These are phyloP conservation scores for Bagarius yarrelli DNA, from an alignment of 2,113 vertebrate genomes.

Conservation along the genomic window DNA sequence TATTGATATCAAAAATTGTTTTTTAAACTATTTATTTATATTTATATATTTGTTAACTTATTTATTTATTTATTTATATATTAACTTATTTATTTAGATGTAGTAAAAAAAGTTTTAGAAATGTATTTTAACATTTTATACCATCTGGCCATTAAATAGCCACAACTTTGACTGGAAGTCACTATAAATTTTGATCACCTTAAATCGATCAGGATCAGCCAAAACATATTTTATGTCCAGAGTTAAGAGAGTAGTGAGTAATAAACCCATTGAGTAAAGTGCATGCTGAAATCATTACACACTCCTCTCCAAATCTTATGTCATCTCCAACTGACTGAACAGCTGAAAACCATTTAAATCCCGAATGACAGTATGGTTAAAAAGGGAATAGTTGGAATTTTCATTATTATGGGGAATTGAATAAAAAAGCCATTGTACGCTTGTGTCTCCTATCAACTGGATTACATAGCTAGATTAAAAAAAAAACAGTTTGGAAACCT, in stretches of 20 bases:
- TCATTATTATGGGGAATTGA: background rate
- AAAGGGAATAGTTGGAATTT: background rate
- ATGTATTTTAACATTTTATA: too few relatives aligned
- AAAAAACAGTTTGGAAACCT: too few relatives aligned
- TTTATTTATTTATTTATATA: too few relatives aligned
- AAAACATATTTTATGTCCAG: background rate
- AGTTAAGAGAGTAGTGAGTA: background rate
- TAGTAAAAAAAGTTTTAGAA: too few relatives aligned
- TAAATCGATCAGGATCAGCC: background rate
- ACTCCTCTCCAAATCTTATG: background rate
- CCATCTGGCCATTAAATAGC: too few relatives aligned
- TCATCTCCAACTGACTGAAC: background rate
- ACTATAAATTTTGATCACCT: background rate
- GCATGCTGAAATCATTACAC: slow-evolving; percentile 1
- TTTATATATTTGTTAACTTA: too few relatives aligned
- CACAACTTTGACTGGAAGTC: too few relatives aligned
- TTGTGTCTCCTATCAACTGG: background rate
- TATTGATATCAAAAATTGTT: too few relatives aligned
- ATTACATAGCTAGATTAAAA: too few relatives aligned
- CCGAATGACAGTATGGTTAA: background rate
- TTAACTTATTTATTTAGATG: too few relatives aligned
- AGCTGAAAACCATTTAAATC: background rate
- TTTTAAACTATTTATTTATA: too few relatives aligned
- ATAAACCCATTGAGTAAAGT: background rate
- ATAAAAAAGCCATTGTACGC: background rate